A percentile compares a stretch with the other conserved stretches of the same genome.
Evolutionary conservation across 2,888 invertebrate genomes (phyloP).

Genomic region (Trissolcus japonicus): DNA sequence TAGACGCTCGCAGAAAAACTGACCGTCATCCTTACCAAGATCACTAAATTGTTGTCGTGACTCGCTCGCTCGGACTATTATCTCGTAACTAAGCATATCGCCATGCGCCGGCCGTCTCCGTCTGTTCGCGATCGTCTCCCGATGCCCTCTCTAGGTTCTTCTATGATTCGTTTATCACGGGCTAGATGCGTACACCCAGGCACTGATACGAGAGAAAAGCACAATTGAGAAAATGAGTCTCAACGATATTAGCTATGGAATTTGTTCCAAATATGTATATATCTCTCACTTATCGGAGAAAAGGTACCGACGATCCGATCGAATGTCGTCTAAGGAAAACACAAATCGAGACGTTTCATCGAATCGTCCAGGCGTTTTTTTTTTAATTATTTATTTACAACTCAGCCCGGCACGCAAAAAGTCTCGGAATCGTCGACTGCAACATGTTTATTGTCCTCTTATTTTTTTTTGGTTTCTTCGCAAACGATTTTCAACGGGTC

Average conservation of each 20-base stretch:
- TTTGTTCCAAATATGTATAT: slow-evolving; percentile 56
- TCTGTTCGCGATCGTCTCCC: slow-evolving; percentile 26
- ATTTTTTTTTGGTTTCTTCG: no score
- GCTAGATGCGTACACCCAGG: slow-evolving; percentile 51
- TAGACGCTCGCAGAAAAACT: slow-evolving; percentile 57
- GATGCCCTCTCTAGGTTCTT: slow-evolving; percentile 27
- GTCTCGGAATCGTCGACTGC: no score
- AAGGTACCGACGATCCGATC: slow-evolving; percentile 39
- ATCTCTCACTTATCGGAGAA: slow-evolving; percentile 53
- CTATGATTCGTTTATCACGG: slow-evolving; percentile 45
- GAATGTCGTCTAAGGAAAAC: slow-evolving; percentile 22
- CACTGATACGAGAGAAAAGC: slow-evolving; percentile 58
- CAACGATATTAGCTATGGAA: slow-evolving; percentile 55
- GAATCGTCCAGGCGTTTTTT: slow-evolving; percentile 34
- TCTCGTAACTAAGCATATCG: slow-evolving; percentile 39
- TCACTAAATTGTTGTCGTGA: slow-evolving; percentile 56
- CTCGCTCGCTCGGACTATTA: slow-evolving; percentile 53
- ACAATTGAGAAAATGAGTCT: slow-evolving; percentile 56
- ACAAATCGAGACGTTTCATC: slow-evolving; percentile 32
- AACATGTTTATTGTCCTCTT: no score
- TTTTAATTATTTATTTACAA: slow-evolving; percentile 22
- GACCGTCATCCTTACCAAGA: slow-evolving; percentile 58
- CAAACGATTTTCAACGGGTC: no score
- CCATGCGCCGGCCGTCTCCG: slow-evolving; percentile 12
- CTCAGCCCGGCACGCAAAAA: no score